Conservation (phyloP, 2,113 vertebrate species). For the Empidonax traillii region DNA sequence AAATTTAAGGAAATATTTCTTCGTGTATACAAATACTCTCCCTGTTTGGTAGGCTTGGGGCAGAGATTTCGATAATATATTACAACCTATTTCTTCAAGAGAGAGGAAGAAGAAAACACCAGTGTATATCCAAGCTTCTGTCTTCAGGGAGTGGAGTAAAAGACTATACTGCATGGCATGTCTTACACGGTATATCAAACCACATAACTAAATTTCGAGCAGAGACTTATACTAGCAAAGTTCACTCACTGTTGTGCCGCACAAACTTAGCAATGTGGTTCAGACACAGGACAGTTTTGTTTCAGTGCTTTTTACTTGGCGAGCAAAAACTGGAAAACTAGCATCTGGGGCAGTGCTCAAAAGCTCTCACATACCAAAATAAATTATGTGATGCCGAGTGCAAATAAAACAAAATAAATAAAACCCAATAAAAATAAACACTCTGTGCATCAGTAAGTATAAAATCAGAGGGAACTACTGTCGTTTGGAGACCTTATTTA, state of each 20-base stretch:
- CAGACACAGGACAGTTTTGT: not conserved
- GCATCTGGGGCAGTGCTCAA: not conserved
- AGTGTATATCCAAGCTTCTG: not conserved
- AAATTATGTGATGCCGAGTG: fast-evolving
- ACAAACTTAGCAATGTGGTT: not conserved
- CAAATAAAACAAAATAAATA: not conserved
- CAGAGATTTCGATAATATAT: not conserved
- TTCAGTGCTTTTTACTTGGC: not conserved
- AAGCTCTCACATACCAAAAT: not conserved
- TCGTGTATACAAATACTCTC: not conserved
- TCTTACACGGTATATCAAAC: fast-evolving
- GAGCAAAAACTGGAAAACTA: not conserved
- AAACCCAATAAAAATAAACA: not conserved
- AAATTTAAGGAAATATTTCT: not conserved
- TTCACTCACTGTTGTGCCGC: not conserved
- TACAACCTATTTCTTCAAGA: not conserved
- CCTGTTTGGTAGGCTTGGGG: not conserved
- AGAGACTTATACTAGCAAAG: not conserved
- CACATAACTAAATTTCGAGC: not conserved
- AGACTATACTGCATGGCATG: fast-evolving
- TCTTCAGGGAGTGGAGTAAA: not conserved
- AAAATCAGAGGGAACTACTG: not conserved
- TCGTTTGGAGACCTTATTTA: not conserved
- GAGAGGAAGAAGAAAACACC: not conserved
- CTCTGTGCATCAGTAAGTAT: not conserved